These are phyloP conservation scores for Gymnocheta viridis DNA, from an alignment of 2,888 invertebrate genomes.

Conservation along the genomic window DNA sequence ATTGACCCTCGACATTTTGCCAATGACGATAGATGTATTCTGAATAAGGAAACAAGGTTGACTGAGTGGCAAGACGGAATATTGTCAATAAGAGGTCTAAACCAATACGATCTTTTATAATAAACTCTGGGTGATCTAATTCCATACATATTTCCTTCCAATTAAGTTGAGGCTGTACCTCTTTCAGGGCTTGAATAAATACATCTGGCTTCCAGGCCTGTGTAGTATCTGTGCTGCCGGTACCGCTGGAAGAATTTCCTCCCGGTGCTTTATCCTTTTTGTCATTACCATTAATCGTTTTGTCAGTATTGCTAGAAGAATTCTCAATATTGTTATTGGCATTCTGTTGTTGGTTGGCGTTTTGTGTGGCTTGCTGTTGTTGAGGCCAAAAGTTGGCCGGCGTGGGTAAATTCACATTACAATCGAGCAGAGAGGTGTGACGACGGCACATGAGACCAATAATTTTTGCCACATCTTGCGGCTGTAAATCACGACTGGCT, in stretches of 20 bases:
- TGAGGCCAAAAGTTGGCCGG: slow-evolving; percentile 86
- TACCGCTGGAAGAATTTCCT: slow-evolving; percentile 71
- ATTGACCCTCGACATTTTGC: slow-evolving; percentile 96
- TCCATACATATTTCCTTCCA: slow-evolving; percentile 95
- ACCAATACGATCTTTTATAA: slow-evolving; percentile 93
- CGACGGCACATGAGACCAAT: slow-evolving; percentile 94
- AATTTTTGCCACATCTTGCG: slow-evolving; percentile 92
- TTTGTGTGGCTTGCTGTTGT: slow-evolving; percentile 73
- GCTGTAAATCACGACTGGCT: slow-evolving; percentile 89
- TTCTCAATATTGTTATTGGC: slow-evolving; percentile 76
- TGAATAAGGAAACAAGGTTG: slow-evolving; percentile 90
- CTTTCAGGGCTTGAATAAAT: slow-evolving; percentile 95
- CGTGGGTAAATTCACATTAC: slow-evolving; percentile 88
- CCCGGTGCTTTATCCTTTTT: slow-evolving; percentile 73
- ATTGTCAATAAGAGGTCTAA: slow-evolving; percentile 92
- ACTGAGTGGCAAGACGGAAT: slow-evolving; percentile 90
- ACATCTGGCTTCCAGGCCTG: slow-evolving; percentile 95
- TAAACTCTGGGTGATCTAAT: slow-evolving; percentile 94
- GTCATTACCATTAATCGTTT: slow-evolving; percentile 75
- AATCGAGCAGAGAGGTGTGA: slow-evolving; percentile 85
- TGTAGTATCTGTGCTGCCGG: slow-evolving; percentile 83
- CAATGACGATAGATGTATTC: slow-evolving; percentile 95
- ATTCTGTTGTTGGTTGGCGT: slow-evolving; percentile 71
- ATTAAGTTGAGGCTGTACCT: slow-evolving; percentile 91
- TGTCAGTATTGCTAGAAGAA: slow-evolving; percentile 68